Percentiles rank a stretch among this genome's conserved stretches.
phyloP scores from a whole-genome alignment of 2,888 invertebrate species.

The Macaria liturata region DNA sequence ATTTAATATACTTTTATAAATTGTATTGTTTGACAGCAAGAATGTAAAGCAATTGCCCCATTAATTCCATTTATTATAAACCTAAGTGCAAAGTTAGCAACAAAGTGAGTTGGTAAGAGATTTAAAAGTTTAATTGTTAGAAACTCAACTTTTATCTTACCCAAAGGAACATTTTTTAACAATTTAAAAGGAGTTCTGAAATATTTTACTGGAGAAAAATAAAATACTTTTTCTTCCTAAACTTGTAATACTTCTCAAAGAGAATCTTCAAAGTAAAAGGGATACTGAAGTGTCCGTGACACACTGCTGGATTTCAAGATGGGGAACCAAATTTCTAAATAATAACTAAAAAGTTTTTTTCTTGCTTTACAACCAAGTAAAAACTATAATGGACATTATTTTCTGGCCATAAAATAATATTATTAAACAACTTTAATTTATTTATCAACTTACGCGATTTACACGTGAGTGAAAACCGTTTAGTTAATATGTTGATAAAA shows the following conservation, averaged over 20 bases:
- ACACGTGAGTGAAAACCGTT: no score
- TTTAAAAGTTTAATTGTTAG: slow-evolving; percentile 22
- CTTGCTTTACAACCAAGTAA: no score
- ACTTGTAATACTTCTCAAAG: slow-evolving; percentile 53
- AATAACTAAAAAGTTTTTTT: no score
- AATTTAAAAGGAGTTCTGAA: slow-evolving; percentile 41
- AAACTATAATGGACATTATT: no score
- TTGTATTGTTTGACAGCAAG: no score
- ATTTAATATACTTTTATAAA: no score
- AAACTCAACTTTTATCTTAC: slow-evolving; percentile 39
- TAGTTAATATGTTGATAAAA: no score
- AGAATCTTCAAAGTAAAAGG: slow-evolving; percentile 58
- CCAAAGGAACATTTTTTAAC: slow-evolving; percentile 36
- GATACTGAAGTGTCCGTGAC: slow-evolving; percentile 31
- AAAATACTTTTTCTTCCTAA: slow-evolving; percentile 49
- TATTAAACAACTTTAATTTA: no score
- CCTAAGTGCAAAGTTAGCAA: slow-evolving; percentile 12
- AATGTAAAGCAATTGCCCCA: no score
- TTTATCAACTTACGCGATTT: no score
- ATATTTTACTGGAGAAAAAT: slow-evolving; percentile 42
- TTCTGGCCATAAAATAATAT: no score
- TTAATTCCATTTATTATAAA: background rate
- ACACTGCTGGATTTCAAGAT: slow-evolving; percentile 3
- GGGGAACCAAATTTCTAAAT: background rate
- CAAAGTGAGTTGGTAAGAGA: slow-evolving; percentile 6